Base-by-base conservation (phyloP, 2,888 invertebrate species). In the Sphaerophoria taeniata region DNA sequence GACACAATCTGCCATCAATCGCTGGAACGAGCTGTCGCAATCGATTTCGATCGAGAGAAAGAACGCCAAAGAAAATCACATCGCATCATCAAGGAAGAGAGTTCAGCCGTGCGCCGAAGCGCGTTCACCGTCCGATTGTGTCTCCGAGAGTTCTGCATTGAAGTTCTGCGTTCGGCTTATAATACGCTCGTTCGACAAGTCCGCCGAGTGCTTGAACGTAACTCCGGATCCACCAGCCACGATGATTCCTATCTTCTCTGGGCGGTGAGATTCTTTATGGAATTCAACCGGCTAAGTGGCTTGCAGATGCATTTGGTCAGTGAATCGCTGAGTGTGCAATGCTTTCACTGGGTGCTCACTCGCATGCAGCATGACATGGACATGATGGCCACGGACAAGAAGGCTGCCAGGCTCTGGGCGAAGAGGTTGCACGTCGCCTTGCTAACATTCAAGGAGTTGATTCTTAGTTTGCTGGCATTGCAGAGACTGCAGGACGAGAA, bases 261-360 rank as follows among this genome's bases (percentile, higher is more conserved):
- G 98, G 96, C 97, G 6, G 93, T 98, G 88, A 95, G 96, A 90
- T 99, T 98, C 93, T 99, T 99, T 92, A 98, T 99, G 98, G 97
- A 98, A 92, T 99, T 99, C 92, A 98, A 98, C 93, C 95, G 99
- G 87, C 94, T 95, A 89, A 95, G 97, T 91, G 95, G 96, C 89
- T 96, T 97, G 90, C 95, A 97, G 92, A 95, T 98, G 87, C 97
- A 97, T 91, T 94, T 97, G 88, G 96, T 98, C 88, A 98, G 98
- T 91, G 98, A 99, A 93, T 98, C 99, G 1, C 95, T 99, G 94
- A 96, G 97, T 16, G 95, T 97, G 4, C 95, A 96, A 86, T 95
- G 96, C 89, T 99, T 99, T 92, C 98, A 99, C 93, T 97, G 97
- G 92, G 96, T 98, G 7, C 88, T 92, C 78, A 92, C 90, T 87